Conservation (phyloP, 2,113 vertebrate genomes). For the Ictalurus punctatus region DNA sequence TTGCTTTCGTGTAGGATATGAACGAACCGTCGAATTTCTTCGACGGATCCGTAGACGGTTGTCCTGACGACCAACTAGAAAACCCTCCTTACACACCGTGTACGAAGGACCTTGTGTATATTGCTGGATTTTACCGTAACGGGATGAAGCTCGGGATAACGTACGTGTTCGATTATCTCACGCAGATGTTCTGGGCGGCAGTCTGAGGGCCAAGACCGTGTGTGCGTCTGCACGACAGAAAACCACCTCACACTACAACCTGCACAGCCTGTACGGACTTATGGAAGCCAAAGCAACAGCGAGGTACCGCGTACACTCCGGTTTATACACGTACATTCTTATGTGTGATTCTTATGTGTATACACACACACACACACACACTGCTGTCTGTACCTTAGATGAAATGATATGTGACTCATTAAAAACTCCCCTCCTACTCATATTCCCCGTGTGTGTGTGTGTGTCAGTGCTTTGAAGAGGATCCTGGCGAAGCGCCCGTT, state of each 20-base stretch:
- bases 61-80: slow-evolving; percentile 75
- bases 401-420: background rate
- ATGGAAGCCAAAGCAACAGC: slow-evolving; percentile 78
- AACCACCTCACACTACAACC: slow-evolving; percentile 71
- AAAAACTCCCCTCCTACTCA: background rate
- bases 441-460: background rate
- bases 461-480: slow-evolving; percentile 75
- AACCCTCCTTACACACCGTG: slow-evolving; percentile 82
- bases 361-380: background rate
- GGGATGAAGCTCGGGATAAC: fast-evolving
- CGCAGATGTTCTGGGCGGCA: slow-evolving; percentile 67
- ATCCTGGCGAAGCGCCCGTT: slow-evolving; percentile 80
- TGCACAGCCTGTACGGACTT: slow-evolving; percentile 78
- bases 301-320: slow-evolving; percentile 58
- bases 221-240: slow-evolving; percentile 73
- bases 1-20: slow-evolving; percentile 77
- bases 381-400: background rate
- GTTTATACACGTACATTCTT: background rate
- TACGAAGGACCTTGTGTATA: slow-evolving; percentile 45
- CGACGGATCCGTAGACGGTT: slow-evolving; percentile 81
- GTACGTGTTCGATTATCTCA: slow-evolving; percentile 63
- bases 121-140: background rate
- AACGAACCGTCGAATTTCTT: slow-evolving; percentile 87
- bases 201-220: slow-evolving; percentile 68
- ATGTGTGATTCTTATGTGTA: no score